phyloP scores from a whole-genome alignment of 2,888 invertebrate species.

The Ditula angustiorana region DNA sequence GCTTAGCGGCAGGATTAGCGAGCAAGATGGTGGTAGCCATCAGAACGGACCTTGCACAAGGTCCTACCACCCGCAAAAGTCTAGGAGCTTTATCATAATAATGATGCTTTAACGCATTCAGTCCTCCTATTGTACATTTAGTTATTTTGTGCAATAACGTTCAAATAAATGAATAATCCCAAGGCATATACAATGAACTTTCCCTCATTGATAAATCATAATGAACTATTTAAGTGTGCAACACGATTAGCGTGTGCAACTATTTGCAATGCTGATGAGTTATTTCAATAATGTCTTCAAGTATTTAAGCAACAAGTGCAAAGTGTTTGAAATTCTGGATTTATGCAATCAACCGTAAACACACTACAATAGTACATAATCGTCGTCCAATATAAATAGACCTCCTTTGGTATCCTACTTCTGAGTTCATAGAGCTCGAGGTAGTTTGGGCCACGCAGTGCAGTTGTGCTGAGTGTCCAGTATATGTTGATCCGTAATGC shows the following conservation, averaged over 20 bases:
- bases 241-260: neutral
- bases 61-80: no score
- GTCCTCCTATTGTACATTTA: no score
- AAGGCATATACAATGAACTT: no score
- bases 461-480: neutral
- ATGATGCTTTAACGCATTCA: no score
- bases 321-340: neutral
- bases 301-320: neutral
- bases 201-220: no score
- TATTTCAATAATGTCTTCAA: neutral
- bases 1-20: no score
- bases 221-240: neutral
- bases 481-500: neutral
- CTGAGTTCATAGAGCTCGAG: neutral
- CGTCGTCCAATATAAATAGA: neutral
- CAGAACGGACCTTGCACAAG: no score
- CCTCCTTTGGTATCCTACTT: neutral
- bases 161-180: no score
- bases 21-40: no score
- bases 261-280: neutral
- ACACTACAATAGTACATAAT: neutral
- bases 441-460: neutral
- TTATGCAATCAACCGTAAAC: neutral
- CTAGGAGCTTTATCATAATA: no score
- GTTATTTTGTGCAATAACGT: no score